Evolutionary conservation across 2,113 vertebrate species (phyloP).

Genomic region (Myanophis thanlyinensis): DNA sequence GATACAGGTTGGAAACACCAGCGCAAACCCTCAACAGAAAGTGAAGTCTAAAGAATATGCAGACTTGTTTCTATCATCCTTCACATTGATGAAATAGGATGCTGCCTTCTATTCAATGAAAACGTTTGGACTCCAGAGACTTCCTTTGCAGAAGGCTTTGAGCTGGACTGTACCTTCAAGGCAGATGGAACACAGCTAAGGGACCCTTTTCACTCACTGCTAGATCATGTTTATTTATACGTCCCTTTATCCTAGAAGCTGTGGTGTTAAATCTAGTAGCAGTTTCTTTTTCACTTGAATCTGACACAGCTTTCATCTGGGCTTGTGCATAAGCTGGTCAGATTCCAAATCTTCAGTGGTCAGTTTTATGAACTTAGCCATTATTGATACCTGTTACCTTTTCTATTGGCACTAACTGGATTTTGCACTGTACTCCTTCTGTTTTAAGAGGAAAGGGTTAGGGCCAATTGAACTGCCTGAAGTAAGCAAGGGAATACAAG

Average conservation of each 20-base stretch:
- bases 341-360: conserved; percentile 38
- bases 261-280: conserved; percentile 45
- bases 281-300: conserved; percentile 49
- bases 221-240: conserved; percentile 67
- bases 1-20: conserved; percentile 93
- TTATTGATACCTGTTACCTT: neutral
- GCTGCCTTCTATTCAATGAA: conserved; percentile 43
- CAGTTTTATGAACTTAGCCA: conserved; percentile 43
- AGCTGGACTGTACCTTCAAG: conserved; percentile 43
- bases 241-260: conserved; percentile 56
- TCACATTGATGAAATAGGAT: conserved; percentile 44
- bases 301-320: conserved; percentile 45
- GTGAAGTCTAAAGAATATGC: conserved; percentile 79
- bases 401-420: conserved; percentile 51
- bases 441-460: conserved; percentile 21
- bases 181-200: conserved; percentile 53
- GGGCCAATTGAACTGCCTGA: conserved; percentile 31
- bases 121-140: conserved; percentile 33
- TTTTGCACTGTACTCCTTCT: conserved; percentile 47
- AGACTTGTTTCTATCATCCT: conserved; percentile 45
- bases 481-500: conserved; percentile 31
- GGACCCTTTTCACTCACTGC: conserved; percentile 58
- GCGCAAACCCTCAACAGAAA: conserved; percentile 92
- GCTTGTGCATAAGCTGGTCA: conserved; percentile 29
- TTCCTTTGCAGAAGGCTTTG: conserved; percentile 45